A percentile compares a stretch with the other conserved stretches of the same genome.
phyloP scores from a whole-genome alignment of 2,113 vertebrate species.

The Polyodon spathula region DNA sequence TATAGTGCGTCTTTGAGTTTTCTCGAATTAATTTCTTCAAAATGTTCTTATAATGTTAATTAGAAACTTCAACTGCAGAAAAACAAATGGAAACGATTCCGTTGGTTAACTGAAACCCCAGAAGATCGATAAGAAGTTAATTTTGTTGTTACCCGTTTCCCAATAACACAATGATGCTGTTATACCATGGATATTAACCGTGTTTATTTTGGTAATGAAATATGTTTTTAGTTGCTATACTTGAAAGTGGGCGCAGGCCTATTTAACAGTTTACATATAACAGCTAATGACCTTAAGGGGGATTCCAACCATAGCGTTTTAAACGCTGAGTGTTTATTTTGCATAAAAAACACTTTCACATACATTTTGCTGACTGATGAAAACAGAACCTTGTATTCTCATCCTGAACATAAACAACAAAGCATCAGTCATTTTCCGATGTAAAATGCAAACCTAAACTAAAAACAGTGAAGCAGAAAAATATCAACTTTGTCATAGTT shows the following conservation, averaged over 20 bases:
- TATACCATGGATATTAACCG: too few relatives aligned
- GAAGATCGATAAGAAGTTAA: neutral
- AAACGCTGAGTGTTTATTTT: constrained; percentile 3
- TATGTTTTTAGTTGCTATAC: constrained; percentile 27
- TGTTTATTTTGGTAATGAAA: constrained; percentile 28
- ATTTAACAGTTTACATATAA: constrained; percentile 34
- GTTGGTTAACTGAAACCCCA: too few relatives aligned
- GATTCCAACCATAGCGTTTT: constrained; percentile 12
- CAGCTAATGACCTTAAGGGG: constrained; percentile 28
- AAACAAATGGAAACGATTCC: too few relatives aligned
- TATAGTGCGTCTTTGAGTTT: too few relatives aligned
- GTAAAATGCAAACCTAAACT: constrained; percentile 20
- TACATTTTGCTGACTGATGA: constrained; percentile 21
- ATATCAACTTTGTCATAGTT: neutral
- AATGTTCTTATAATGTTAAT: too few relatives aligned
- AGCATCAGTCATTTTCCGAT: constrained; percentile 2
- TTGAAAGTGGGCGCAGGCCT: constrained; percentile 15
- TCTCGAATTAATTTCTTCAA: too few relatives aligned
- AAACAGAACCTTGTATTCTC: constrained; percentile 9
- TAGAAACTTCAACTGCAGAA: too few relatives aligned
- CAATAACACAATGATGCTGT: neutral
- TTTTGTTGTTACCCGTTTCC: neutral
- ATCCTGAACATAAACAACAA: constrained; percentile 4
- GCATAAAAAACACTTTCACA: constrained; percentile 10
- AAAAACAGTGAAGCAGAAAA: constrained; percentile 11